A percentile compares a stretch with the other conserved stretches of the same genome.
These are phyloP conservation scores for Fulica atra DNA, from an alignment of 2,113 vertebrate species.

Conservation along the genomic window DNA sequence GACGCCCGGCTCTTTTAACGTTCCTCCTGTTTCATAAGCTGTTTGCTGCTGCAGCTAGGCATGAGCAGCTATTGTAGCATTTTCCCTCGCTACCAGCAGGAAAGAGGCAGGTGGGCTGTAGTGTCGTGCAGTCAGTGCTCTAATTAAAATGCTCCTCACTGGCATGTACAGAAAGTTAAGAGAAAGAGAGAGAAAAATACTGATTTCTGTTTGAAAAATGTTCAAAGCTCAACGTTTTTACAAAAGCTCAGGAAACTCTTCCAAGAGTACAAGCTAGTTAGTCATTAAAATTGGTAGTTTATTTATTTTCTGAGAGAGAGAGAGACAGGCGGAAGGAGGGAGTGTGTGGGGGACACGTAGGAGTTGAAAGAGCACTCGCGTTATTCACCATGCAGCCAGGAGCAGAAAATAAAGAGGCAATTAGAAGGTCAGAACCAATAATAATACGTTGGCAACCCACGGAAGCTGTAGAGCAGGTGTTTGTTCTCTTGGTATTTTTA, in stretches of 20 bases:
- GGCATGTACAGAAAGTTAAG: background rate
- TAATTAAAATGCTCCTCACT: constrained; percentile 16
- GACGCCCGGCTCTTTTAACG: fast-evolving
- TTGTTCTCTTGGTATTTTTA: constrained; percentile 21
- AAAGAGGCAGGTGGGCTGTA: background rate
- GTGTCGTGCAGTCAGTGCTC: background rate
- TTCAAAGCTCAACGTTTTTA: constrained; percentile 33
- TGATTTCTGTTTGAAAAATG: constrained; percentile 27
- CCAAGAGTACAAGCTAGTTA: constrained; percentile 2
- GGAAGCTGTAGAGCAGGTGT: background rate
- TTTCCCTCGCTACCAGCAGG: background rate
- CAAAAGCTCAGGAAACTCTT: constrained; percentile 28
- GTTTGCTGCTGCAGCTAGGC: background rate
- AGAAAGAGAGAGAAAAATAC: background rate
- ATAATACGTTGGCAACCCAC: constrained; percentile 1
- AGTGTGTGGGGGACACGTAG: background rate
- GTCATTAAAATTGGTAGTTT: constrained; percentile 64
- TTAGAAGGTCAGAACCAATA: constrained; percentile 69
- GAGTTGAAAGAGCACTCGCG: constrained; percentile 31
- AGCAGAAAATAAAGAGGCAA: constrained; percentile 57
- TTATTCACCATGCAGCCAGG: constrained; percentile 24
- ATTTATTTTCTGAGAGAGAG: constrained; percentile 17
- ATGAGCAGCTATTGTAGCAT: fast-evolving
- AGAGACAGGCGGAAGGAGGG: background rate
- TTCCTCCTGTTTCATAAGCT: background rate